Evolutionary conservation across 1,140 invertebrate genomes (phyloP), one percentile per base, ranked within the genome.

Genomic region (Papilio helenus): DNA sequence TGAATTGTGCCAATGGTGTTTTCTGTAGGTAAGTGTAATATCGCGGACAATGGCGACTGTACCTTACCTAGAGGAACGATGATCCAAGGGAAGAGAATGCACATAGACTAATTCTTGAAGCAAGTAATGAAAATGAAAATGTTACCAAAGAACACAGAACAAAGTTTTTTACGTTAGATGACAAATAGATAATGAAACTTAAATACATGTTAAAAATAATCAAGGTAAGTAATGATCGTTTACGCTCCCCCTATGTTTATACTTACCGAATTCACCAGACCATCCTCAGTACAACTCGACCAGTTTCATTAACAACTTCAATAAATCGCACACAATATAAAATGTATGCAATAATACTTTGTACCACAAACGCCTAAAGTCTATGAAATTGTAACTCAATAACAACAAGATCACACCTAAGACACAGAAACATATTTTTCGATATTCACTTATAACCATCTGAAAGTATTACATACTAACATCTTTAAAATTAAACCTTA

Each of bases 251-350:
- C 55, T 42, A 29, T 2, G 29, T 29, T 29, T 29, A 58, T 42
- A 83, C 65, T 79, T 76, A 78, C 58, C 78, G 23, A 79, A 76
- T 5, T 80, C 76, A 85, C 58, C 76, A 79, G 23, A 51, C 72
- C 89, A 86, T 89, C 72, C 39, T 90, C 85, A 93, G 73, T 93
- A 92, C 71, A 93, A 83, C 83, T 93, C 92, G 5, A 94, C 90
- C 49, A 93, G 81, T 72, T 93, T 93, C 86, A 94, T 92, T 34
- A 94, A 79, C 34, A 94, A 80, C 79, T 77, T 77, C 55, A 77
- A 44, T 34, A 77, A 44, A 34, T 77, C 76, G 76, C 76, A 23
- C 9, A 77, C 76, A 29, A 94, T 99, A 99, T 55, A 94, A 78
- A 94, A 94, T 72, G 86, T 80, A 72, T 94, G 87, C 71, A 94